Evolutionary conservation across 2,113 vertebrate genomes (phyloP).

Genomic region (Craseonycteris thonglongyai): DNA sequence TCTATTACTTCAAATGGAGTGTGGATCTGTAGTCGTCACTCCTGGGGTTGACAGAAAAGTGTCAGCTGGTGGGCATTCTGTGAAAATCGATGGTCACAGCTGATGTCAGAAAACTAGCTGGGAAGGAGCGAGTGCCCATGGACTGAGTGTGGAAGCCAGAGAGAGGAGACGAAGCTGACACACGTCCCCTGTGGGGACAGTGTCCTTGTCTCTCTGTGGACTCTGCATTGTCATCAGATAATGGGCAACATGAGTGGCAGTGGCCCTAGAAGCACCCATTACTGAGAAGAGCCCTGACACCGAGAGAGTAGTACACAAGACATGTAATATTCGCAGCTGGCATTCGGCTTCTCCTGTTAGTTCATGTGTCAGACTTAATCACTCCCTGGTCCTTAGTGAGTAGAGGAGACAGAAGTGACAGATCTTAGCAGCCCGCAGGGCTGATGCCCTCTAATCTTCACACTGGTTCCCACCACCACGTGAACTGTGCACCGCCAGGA

Average conservation of each 20-base stretch:
- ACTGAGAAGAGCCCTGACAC: neutral
- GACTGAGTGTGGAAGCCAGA: neutral
- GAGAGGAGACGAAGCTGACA: neutral
- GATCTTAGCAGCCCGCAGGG: neutral
- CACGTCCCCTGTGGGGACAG: neutral
- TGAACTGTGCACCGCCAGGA: neutral
- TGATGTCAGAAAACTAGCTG: neutral
- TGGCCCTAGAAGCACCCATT: neutral
- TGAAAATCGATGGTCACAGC: neutral
- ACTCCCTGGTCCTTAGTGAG: neutral
- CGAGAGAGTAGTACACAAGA: neutral
- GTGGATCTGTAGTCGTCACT: neutral
- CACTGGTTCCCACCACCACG: neutral
- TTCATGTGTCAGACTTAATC: neutral
- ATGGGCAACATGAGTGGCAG: too few relatives aligned
- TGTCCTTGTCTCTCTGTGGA: fast-evolving
- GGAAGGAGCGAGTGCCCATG: neutral
- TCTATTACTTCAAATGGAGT: neutral
- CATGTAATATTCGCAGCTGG: neutral
- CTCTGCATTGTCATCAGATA: neutral
- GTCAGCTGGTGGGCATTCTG: neutral
- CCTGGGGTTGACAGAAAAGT: neutral
- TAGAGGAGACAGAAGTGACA: neutral
- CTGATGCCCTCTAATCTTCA: neutral
- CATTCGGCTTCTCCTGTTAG: neutral